A percentile compares a stretch with the other conserved stretches of the same genome.
phyloP scores from a whole-genome alignment of 2,797 vertebrate genomes.

The Galaxias olidus region DNA sequence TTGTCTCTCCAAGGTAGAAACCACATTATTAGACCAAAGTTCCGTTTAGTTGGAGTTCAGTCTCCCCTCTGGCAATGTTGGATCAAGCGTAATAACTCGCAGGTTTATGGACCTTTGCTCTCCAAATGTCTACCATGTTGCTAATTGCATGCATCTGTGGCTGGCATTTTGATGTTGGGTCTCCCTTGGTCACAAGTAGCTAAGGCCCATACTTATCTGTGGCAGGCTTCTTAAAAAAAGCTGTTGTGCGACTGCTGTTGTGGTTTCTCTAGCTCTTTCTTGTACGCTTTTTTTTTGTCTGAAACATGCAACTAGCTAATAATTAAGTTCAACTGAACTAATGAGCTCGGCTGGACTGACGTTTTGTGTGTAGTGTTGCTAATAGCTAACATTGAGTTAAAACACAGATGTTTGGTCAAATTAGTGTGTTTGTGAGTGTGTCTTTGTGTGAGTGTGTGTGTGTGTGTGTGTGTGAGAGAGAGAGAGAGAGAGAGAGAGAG shows the following conservation, averaged over 20 bases:
- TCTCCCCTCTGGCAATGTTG: conserved; percentile 58
- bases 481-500: too few relatives aligned
- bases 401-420: background rate
- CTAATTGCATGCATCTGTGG: conserved; percentile 74
- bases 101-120: conserved; percentile 72
- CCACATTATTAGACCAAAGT: conserved; percentile 32
- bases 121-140: conserved; percentile 73
- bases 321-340: too few relatives aligned
- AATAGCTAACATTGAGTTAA: background rate
- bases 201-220: conserved; percentile 43
- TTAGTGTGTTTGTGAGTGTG: background rate
- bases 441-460: background rate
- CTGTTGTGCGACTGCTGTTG: conserved; percentile 6
- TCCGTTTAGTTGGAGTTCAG: conserved; percentile 34
- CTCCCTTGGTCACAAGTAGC: conserved; percentile 57
- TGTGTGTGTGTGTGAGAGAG: background rate
- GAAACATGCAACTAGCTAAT: too few relatives aligned
- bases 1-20: conserved; percentile 20
- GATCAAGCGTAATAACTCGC: conserved; percentile 66
- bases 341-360: background rate
- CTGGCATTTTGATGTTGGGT: conserved; percentile 68
- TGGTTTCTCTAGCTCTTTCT: too few relatives aligned
- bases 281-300: too few relatives aligned
- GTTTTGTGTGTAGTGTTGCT: background rate
- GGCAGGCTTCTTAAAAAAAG: conserved; percentile 45